Percentiles rank a stretch among this genome's conserved stretches.
phyloP scores from a whole-genome alignment of 2,797 vertebrate species.

The Diglossa cyanea region DNA sequence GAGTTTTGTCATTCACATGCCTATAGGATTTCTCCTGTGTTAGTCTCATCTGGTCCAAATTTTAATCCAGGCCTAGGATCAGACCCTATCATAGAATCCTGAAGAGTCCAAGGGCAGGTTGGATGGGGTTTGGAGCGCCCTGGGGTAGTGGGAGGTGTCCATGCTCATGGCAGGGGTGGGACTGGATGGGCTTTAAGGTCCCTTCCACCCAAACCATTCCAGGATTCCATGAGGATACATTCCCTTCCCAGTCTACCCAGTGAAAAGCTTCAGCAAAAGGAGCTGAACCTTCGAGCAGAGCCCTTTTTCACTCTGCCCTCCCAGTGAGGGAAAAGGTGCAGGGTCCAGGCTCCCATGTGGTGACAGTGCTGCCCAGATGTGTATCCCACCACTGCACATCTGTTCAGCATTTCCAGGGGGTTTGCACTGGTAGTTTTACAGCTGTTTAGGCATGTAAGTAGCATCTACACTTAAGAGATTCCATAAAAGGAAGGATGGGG shows the following conservation, averaged over 20 bases:
- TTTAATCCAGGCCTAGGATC: background rate
- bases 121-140: background rate
- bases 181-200: background rate
- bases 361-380: background rate
- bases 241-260: background rate
- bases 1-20: background rate
- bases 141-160: background rate
- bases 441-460: constrained; percentile 47
- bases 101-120: rapidly evolving
- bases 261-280: background rate
- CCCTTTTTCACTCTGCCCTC: background rate
- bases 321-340: rapidly evolving
- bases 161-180: background rate
- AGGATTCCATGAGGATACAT: rapidly evolving
- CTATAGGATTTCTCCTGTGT: background rate
- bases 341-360: background rate
- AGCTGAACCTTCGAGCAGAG: background rate
- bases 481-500: background rate
- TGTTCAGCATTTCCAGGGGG: constrained; percentile 28
- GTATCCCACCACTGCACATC: background rate
- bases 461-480: constrained; percentile 20
- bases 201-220: background rate
- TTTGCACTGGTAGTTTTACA: constrained; percentile 34
- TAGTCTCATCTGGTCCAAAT: background rate
- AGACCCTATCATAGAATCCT: background rate